These are phyloP conservation scores for Drosophila bunnanda DNA, from an alignment of 2,888 invertebrate species.

Conservation along the genomic window DNA sequence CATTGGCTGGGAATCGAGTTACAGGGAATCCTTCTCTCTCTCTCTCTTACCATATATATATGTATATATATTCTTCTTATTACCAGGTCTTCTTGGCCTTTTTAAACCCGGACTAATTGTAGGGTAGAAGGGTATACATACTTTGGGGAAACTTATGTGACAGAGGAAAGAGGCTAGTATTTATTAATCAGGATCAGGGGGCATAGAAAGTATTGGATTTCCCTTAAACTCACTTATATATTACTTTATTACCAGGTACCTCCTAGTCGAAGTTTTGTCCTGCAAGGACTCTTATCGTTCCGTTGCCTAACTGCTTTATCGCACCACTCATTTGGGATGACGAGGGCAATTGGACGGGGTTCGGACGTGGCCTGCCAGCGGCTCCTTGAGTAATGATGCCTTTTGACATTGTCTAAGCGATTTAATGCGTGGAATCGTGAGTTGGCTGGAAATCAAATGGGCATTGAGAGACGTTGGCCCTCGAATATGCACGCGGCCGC, in stretches of 20 bases:
- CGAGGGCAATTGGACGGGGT: slow-evolving; percentile 40
- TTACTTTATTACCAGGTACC: background rate
- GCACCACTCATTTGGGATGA: slow-evolving; percentile 45
- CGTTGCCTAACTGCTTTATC: slow-evolving; percentile 23
- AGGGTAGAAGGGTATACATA: background rate
- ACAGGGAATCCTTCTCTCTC: background rate
- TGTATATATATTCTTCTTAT: background rate
- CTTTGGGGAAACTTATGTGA: background rate
- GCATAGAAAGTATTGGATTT: background rate
- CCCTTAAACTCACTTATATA: background rate
- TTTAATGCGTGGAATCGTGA: slow-evolving; percentile 77
- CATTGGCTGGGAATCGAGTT: slow-evolving; percentile 63
- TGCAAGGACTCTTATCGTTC: background rate
- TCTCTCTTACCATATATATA: background rate
- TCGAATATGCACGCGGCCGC: slow-evolving; percentile 61
- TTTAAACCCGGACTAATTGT: background rate
- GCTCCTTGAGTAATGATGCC: slow-evolving; percentile 74
- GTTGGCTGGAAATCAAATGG: slow-evolving; percentile 67
- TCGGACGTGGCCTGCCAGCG: slow-evolving; percentile 34
- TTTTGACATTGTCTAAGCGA: slow-evolving; percentile 79
- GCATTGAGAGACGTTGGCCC: slow-evolving; percentile 49
- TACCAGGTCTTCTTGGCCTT: background rate
- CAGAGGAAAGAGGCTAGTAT: background rate
- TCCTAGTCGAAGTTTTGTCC: background rate
- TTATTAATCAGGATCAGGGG: background rate